phyloP scores from a whole-genome alignment of 1,140 invertebrate species.

The Lysiphlebus fabarum region DNA sequence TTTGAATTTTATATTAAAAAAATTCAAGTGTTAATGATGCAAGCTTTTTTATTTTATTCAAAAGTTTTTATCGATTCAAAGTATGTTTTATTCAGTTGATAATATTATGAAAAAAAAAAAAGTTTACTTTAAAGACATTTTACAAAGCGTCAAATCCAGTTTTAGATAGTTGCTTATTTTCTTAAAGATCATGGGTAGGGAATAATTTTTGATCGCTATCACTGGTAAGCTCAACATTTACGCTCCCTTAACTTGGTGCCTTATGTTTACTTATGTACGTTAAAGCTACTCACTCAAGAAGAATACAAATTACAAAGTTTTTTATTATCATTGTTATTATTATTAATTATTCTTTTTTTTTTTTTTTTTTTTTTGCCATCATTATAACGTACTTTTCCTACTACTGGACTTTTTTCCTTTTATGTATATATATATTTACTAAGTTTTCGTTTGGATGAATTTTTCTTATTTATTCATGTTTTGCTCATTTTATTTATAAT shows the following conservation, averaged over 20 bases:
- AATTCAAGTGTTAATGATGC: background rate
- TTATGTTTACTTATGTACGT: slow-evolving; percentile 5
- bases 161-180: background rate
- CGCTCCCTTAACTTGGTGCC: slow-evolving; percentile 9
- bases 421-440: too few relatives aligned
- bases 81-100: too few relatives aligned
- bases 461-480: too few relatives aligned
- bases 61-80: too few relatives aligned
- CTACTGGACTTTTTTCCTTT: background rate
- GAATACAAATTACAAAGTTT: slow-evolving; percentile 15
- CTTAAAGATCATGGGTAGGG: background rate
- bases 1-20: background rate
- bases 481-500: background rate
- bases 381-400: slow-evolving; percentile 7
- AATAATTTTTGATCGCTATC: background rate
- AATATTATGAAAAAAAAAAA: too few relatives aligned
- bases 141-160: background rate
- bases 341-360: too few relatives aligned
- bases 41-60: background rate
- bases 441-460: too few relatives aligned
- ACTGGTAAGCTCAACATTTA: background rate
- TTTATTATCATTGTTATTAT: background rate
- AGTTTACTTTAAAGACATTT: background rate
- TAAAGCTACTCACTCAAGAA: background rate
- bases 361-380: too few relatives aligned